A percentile compares a stretch with the other conserved stretches of the same genome.
These are phyloP conservation scores for Drosophila borborema DNA, from an alignment of 2,888 invertebrate species.

Conservation along the genomic window DNA sequence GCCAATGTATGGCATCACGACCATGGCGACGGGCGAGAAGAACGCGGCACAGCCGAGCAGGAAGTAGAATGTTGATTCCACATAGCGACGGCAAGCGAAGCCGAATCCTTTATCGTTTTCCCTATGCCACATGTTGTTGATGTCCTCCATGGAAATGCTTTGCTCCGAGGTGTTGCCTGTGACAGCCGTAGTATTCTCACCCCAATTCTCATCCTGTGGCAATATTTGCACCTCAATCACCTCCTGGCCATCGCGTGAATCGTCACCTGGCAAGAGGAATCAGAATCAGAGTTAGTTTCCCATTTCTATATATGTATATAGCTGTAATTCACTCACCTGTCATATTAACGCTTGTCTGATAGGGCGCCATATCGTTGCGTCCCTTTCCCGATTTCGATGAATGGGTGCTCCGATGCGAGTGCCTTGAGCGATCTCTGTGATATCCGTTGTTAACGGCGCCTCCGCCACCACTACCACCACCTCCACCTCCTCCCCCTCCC, in stretches of 20 bases:
- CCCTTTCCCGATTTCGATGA: slow-evolving; percentile 88
- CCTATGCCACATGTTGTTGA: slow-evolving; percentile 93
- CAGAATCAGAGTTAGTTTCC: not conserved
- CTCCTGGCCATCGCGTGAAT: slow-evolving; percentile 92
- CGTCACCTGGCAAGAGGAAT: slow-evolving; percentile 86
- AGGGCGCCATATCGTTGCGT: slow-evolving; percentile 91
- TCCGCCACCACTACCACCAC: slow-evolving; percentile 66
- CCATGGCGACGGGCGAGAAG: slow-evolving; percentile 97
- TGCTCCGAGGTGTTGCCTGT: slow-evolving; percentile 98
- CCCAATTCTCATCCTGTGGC: slow-evolving; percentile 99
- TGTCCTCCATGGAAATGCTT: slow-evolving; percentile 96
- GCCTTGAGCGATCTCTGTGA: slow-evolving; percentile 87
- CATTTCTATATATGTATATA: not conserved
- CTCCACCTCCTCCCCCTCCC: slow-evolving; percentile 59
- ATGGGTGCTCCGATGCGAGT: slow-evolving; percentile 87
- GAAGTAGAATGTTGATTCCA: slow-evolving; percentile 92
- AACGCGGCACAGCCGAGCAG: slow-evolving; percentile 93
- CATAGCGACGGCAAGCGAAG: slow-evolving; percentile 92
- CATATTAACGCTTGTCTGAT: slow-evolving; percentile 93
- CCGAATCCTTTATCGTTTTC: slow-evolving; percentile 91
- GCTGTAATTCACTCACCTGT: slow-evolving; percentile 85
- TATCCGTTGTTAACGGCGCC: slow-evolving; percentile 85
- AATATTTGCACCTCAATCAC: slow-evolving; percentile 98
- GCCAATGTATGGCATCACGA: slow-evolving; percentile 95
- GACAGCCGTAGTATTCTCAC: slow-evolving; percentile 98